Base-by-base conservation (phyloP, 2,888 invertebrate species). In the Pristionchus mayeri region DNA sequence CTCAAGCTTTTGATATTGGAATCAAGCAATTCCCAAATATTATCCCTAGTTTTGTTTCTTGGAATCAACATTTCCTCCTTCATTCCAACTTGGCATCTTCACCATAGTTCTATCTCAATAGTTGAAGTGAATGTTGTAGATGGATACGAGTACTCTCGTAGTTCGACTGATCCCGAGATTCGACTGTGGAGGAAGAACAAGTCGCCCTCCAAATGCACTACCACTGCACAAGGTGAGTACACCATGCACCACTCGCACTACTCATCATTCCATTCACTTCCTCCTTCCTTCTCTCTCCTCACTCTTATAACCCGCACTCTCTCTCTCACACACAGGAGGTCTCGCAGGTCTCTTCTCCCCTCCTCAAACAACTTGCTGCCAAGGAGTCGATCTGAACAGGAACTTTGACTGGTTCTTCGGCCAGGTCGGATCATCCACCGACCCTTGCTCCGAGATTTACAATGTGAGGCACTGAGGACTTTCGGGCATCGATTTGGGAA, bases 401-500 rank as follows among this genome's bases (percentile, higher is more conserved):
- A 92, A 92, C 86, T 92, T 92, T 79, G 92, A 92, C 85, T 92
- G 92, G 92, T 91, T 91, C 89, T 92, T 92, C 85, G 92, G 92
- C 11, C 91, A 91, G 88, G 91, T 91, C 40, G 92, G 91, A 54
- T 90, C 91, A 6, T 90, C 91, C 3, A 89, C 90, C 0, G 92
- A 93, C 79, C 93, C 92, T 0, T 93, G 93, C 88, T 90, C 90
- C 0, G 92, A 93, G 78, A 92, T 92, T 60, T 93, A 92, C 84
- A 76, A 89, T 54, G 92, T 92, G 21, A 48, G n/a, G 44, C 44
- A 44, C 44, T 13, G n/a, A n/a, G n/a, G n/a, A n/a, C n/a, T n/a
- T n/a, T n/a, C n/a, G n/a, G n/a, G n/a, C n/a, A n/a, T n/a, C n/a
- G n/a, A n/a, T n/a, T n/a, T n/a, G n/a, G n/a, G n/a, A n/a, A n/a